A percentile compares a stretch with the other conserved stretches of the same genome.
Conservation (phyloP, 2,113 vertebrate genomes). For the Anser brachyrhynchus region DNA sequence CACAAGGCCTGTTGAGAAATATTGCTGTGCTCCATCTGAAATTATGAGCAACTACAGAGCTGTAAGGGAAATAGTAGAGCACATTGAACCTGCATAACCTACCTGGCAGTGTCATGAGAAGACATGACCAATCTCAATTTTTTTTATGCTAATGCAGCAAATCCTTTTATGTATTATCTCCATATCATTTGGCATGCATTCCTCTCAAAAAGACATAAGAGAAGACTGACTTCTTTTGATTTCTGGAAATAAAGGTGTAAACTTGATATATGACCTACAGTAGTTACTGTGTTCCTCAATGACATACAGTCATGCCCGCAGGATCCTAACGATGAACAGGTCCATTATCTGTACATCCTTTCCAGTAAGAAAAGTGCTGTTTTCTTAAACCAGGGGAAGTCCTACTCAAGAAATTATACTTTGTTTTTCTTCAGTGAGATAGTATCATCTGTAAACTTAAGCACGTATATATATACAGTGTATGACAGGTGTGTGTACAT, state of each 20-base stretch:
- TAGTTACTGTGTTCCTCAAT: not conserved
- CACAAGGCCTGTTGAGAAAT: not conserved
- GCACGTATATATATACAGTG: not conserved
- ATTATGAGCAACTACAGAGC: not conserved
- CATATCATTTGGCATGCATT: not conserved
- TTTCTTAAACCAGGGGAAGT: not conserved
- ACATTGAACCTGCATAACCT: not conserved
- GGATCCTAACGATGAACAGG: not conserved
- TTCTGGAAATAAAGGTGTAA: not conserved
- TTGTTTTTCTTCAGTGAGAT: not conserved
- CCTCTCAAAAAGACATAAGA: not conserved
- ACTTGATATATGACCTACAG: not conserved
- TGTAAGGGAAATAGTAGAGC: not conserved
- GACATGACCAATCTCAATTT: not conserved
- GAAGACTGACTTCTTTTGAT: slow-evolving; percentile 27
- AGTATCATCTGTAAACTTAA: not conserved
- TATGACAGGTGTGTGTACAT: not conserved
- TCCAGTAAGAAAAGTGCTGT: not conserved
- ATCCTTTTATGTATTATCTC: slow-evolving; percentile 13
- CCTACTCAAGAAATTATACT: not conserved
- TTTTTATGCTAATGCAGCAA: not conserved
- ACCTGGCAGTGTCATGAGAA: not conserved
- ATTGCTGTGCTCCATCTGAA: not conserved
- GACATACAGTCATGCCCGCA: not conserved
- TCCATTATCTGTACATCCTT: not conserved